These are phyloP conservation scores for Brotula barbata DNA, from an alignment of 2,797 vertebrate species.

Conservation along the genomic window DNA sequence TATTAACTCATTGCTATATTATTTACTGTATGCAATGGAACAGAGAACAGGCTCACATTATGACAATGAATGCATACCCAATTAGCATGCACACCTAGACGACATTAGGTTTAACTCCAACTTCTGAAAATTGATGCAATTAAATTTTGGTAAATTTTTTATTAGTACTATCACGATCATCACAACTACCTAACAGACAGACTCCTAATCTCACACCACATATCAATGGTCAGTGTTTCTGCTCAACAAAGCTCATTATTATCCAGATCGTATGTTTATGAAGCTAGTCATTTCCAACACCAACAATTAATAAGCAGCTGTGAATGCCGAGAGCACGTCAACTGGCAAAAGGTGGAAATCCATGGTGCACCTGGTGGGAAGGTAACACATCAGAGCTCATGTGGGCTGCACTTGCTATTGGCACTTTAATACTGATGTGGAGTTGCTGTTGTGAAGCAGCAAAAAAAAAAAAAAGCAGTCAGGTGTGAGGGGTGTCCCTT, in stretches of 20 bases:
- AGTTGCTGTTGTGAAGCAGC: conserved; percentile 53
- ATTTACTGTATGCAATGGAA: conserved; percentile 3
- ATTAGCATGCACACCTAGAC: conserved; percentile 43
- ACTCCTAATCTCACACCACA: conserved; percentile 33
- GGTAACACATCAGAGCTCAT: conserved; percentile 11
- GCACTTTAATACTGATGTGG: conserved; percentile 47
- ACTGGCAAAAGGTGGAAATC: conserved; percentile 26
- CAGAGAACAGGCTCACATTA: conserved; percentile 8
- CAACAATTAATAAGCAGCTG: conserved; percentile 30
- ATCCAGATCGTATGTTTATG: conserved; percentile 26
- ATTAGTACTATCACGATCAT: conserved; percentile 58
- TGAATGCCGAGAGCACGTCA: conserved; percentile 23
- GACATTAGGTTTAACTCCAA: conserved; percentile 35
- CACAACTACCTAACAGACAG: conserved; percentile 40
- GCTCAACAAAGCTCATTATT: conserved; percentile 19
- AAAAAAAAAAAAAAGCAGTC: conserved; percentile 12
- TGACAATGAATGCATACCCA: conserved; percentile 20
- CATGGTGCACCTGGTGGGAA: conserved; percentile 32
- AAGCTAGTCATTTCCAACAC: conserved; percentile 38
- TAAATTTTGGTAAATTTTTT: conserved; percentile 19
- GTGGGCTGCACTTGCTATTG: conserved; percentile 46
- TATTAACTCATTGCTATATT: conserved; percentile 11
- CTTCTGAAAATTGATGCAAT: conserved; percentile 25
- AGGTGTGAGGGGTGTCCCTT: conserved; percentile 14
- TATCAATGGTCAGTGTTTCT: conserved; percentile 31